Percentiles rank a stretch among this genome's conserved stretches.
Evolutionary conservation across 2,113 vertebrate genomes (phyloP).

Genomic region (Pitta sordida): DNA sequence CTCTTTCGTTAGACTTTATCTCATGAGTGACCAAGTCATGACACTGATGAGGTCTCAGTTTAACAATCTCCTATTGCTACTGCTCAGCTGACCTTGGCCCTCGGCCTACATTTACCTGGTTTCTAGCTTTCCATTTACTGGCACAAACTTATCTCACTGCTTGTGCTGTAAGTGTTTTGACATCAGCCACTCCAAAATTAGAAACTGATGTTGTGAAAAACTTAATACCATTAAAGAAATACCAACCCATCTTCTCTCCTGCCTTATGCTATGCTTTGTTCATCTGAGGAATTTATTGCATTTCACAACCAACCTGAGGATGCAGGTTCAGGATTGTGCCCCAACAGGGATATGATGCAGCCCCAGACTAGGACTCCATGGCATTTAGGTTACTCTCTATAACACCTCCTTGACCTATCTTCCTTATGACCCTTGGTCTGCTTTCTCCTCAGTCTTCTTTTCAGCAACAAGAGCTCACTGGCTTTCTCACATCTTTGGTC

Average conservation of each 20-base stretch:
- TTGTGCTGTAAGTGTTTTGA: conserved; percentile 25
- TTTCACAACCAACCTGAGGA: neutral
- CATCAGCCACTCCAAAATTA: conserved; percentile 46
- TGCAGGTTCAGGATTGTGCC: neutral
- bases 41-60: neutral
- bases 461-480: neutral
- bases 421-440: neutral
- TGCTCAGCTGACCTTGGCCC: neutral
- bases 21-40: neutral
- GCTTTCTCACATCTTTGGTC: neutral
- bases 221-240: conserved; percentile 20
- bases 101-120: neutral
- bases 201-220: conserved; percentile 32
- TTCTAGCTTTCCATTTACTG: neutral
- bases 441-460: neutral
- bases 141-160: neutral
- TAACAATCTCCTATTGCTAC: neutral
- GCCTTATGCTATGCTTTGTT: neutral
- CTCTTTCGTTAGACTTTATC: neutral
- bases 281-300: neutral
- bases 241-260: neutral
- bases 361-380: neutral
- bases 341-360: neutral
- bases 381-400: neutral
- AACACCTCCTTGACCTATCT: neutral